Conservation (phyloP, 2,797 vertebrate genomes). For the Astyanax mexicanus region DNA sequence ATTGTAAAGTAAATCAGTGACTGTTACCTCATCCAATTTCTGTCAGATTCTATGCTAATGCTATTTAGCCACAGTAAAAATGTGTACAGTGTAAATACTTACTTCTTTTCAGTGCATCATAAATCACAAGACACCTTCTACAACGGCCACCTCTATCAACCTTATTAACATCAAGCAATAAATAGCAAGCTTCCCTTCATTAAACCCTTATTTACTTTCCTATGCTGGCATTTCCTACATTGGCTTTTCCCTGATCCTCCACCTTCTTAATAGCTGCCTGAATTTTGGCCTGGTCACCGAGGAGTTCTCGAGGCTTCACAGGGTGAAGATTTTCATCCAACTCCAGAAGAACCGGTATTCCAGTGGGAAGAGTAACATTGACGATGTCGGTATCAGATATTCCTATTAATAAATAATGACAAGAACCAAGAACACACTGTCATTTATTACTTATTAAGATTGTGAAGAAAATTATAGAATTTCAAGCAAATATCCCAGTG, state of each 20-base stretch:
- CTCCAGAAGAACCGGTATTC: conserved; percentile 92
- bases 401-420: conserved; percentile 72
- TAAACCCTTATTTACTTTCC: conserved; percentile 63
- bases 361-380: conserved; percentile 91
- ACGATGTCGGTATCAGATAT: conserved; percentile 91
- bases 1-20: conserved; percentile 18
- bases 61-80: not conserved
- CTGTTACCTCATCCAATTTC: not conserved
- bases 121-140: not conserved
- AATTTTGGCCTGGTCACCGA: conserved; percentile 93
- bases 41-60: not conserved
- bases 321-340: conserved; percentile 89
- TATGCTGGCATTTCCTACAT: conserved; percentile 72
- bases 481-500: not conserved
- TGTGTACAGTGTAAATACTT: conserved; percentile 16
- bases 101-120: conserved; percentile 24
- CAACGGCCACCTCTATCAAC: not conserved
- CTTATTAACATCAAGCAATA: not conserved
- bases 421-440: no score
- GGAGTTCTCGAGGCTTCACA: conserved; percentile 86
- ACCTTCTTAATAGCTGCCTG: conserved; percentile 96
- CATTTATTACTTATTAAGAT: not conserved
- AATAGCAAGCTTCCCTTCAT: not conserved
- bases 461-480: not conserved
- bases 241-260: conserved; percentile 96